These are phyloP conservation scores for Drosophila takahashii DNA, from an alignment of 1,140 invertebrate species.

Conservation along the genomic window DNA sequence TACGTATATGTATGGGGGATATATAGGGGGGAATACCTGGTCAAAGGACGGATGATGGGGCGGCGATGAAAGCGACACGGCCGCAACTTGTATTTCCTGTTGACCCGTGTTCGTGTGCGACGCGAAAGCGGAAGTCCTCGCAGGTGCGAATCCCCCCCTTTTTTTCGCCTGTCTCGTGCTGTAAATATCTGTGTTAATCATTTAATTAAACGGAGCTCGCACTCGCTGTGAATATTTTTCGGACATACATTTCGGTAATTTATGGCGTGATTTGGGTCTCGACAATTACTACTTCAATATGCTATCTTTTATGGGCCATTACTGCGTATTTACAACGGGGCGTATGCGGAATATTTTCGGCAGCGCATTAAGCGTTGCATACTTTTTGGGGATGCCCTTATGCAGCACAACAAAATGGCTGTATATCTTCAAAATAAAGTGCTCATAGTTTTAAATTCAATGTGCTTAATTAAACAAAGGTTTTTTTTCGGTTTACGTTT, in stretches of 20 bases:
- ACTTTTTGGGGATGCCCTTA: not conserved
- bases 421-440: not conserved
- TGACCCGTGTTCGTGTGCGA: conserved; percentile 55
- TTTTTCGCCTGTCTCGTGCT: conserved; percentile 28
- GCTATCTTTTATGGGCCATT: conserved; percentile 54
- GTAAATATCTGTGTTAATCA: conserved; percentile 82
- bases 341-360: conserved; percentile 34
- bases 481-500: not conserved
- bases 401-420: conserved; percentile 2
- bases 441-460: not conserved
- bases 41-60: conserved; percentile 1
- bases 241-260: conserved; percentile 55
- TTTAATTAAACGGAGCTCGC: conserved; percentile 71
- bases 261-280: conserved; percentile 35
- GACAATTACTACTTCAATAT: conserved; percentile 52
- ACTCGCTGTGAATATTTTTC: conserved; percentile 33
- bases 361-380: conserved; percentile 1
- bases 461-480: not conserved
- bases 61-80: conserved; percentile 40
- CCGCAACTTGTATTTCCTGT: conserved; percentile 65
- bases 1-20: not conserved
- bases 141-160: conserved; percentile 39
- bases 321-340: conserved; percentile 28
- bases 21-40: not conserved
- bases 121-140: conserved; percentile 45